Base-by-base conservation (phyloP, 2,888 invertebrate species). In the Noctua pronuba region DNA sequence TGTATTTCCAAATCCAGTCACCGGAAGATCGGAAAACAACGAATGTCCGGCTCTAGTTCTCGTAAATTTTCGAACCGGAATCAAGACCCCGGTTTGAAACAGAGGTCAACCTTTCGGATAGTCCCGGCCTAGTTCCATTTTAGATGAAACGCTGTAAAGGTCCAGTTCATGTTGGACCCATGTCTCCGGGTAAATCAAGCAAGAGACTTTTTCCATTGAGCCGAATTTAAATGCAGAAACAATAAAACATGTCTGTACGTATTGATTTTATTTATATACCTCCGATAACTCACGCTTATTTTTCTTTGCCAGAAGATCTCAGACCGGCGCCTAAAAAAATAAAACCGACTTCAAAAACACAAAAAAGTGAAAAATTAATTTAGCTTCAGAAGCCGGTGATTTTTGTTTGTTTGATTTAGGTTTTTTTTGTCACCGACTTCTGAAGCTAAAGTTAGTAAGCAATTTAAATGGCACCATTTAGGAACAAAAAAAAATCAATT, bases 11-110 rank as follows among this genome's bases (percentile, higher is more conserved):
- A 66, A 58, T 24, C 18, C 41, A 44, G 28, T n/a, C 58, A n/a
- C 18, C 41, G 24, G n/a, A n/a, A n/a, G n/a, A n/a, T n/a, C n/a
- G 49, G 82, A 66, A 74, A 82, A 66, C 49, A 74, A 35, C 35
- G 11, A 58, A 58, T 41, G 1, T 35, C 74, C 49, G 16, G 8
- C n/a, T 24, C 65, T 28, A 60, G 74, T 52, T 60, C 35, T 11
- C 28, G 70, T 35, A 60, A 58, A 66, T 74, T 81, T 75, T 60
- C 60, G 60, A 75, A 75, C 76, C 28, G 60, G 67, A 73, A 80
- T 55, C 82, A 52, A 44, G 35, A 10, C 28, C 24, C 75, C 49
- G 35, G 49, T 52, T 41, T 31, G 35, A 62, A 52, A 75, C 38
- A 38, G 35, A n/a, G 28, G 52, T 4, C 11, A 44, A 52, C 52